Evolutionary conservation across 2,797 vertebrate genomes (phyloP).

Genomic region (Xerus rutilus): DNA sequence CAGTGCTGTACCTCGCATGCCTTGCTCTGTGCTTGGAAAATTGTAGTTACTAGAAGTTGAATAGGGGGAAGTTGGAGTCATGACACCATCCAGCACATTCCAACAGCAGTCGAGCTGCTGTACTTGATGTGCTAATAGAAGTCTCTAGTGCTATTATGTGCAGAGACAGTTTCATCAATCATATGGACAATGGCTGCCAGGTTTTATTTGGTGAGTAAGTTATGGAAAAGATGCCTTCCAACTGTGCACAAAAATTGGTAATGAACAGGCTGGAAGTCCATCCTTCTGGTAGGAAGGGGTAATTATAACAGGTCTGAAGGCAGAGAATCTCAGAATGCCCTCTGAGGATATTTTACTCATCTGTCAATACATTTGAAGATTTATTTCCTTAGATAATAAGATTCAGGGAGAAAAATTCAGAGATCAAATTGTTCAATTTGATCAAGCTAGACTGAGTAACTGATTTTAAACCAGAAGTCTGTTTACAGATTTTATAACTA

Average conservation of each 20-base stretch:
- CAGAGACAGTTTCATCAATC: background rate
- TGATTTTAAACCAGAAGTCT: conserved; percentile 32
- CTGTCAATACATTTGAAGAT: conserved; percentile 22
- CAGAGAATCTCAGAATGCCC: background rate
- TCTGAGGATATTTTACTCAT: conserved; percentile 53
- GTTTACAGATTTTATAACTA: conserved; percentile 14
- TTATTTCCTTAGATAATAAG: conserved; percentile 36
- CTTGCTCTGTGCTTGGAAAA: background rate
- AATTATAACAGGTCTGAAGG: conserved; percentile 38
- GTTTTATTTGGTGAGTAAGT: background rate
- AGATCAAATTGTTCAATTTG: background rate
- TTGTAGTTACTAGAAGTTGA: background rate
- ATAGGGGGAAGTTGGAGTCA: background rate
- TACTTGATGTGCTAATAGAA: background rate
- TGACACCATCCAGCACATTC: background rate
- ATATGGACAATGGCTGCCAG: background rate
- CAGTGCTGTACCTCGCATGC: background rate
- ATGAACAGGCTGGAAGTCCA: conserved; percentile 22
- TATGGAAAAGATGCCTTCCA: conserved; percentile 39
- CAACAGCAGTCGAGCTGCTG: background rate
- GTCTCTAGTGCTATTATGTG: background rate
- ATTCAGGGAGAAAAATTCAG: background rate
- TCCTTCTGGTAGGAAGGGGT: background rate
- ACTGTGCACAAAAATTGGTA: background rate
- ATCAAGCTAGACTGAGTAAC: conserved; percentile 34